Percentiles rank a stretch among this genome's conserved stretches.
These are phyloP conservation scores for Pelecanus crispus DNA, from an alignment of 2,113 vertebrate genomes.

Conservation along the genomic window DNA sequence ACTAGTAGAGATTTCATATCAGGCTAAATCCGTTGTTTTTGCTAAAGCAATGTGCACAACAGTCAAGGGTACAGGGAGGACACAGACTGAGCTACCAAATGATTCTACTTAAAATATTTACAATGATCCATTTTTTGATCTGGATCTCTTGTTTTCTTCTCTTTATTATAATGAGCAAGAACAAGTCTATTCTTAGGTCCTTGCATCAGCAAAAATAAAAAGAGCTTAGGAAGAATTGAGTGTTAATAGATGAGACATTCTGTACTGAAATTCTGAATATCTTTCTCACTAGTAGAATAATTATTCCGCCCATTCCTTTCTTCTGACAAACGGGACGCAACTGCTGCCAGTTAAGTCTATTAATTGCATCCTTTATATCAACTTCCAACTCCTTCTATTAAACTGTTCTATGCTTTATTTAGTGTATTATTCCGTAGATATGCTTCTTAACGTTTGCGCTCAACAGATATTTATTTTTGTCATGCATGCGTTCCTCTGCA, in stretches of 20 bases:
- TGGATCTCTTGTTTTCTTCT: not conserved
- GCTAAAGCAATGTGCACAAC: not conserved
- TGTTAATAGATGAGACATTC: not conserved
- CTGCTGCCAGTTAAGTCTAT: slow-evolving; percentile 3
- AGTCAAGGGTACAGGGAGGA: not conserved
- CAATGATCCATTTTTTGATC: not conserved
- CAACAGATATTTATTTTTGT: slow-evolving; percentile 40
- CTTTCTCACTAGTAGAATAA: not conserved
- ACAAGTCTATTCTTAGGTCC: not conserved
- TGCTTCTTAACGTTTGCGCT: not conserved
- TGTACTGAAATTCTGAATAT: not conserved
- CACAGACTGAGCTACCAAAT: not conserved
- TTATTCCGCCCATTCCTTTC: not conserved
- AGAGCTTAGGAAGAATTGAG: not conserved
- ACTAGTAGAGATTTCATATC: not conserved
- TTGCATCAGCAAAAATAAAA: not conserved
- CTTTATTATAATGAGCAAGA: not conserved
- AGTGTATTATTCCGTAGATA: slow-evolving; percentile 16
- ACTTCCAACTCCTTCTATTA: not conserved
- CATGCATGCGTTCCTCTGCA: slow-evolving; percentile 8
- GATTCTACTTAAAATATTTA: not conserved
- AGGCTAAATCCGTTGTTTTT: not conserved
- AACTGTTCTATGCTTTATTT: slow-evolving; percentile 9
- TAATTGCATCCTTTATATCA: slow-evolving; percentile 34
- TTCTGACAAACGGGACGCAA: not conserved